Base-by-base conservation (phyloP, 1,140 invertebrate species). In the Globodera rostochiensis region DNA sequence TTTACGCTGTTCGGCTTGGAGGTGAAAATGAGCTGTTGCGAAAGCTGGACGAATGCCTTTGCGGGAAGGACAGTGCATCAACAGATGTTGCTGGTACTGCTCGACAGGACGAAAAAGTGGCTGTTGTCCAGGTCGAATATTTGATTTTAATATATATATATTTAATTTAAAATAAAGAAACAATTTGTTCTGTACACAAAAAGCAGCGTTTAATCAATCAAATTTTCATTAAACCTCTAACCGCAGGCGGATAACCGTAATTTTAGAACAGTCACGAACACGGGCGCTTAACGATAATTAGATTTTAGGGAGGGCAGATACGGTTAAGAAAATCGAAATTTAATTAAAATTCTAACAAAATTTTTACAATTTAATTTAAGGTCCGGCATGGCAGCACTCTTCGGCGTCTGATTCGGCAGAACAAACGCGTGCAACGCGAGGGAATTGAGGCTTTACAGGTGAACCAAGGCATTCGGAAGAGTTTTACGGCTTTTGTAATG, bases 1-100 rank as follows among this genome's bases (percentile, higher is more conserved):
- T 78, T 69, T 78, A 78, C 70, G 77, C 77, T 19, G 77, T 78
- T 5, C 77, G 77, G 21, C 46, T 78, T 11, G 77, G 77, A 11
- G 77, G 77, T 19, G 77, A 78, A 78, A 64, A 78, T 47, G 77
- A 78, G 3, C 11, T 78, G 49, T 70, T 78, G 46, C 64, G 64
- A 0, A 36, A 64, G 21, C n/a, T 78, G 70, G 77, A 78, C 25
- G 77, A 78, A 47, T 78, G 66, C 21, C 11, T 64, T 15, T 71
- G 5, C 49, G 21, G 47, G 6, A 71, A 71, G 69, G 46, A 6
- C 25, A 71, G 11, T 60, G 47, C 11, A 25, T 53, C 21, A 4
- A 8, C 50, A 9, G 57, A 6, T 13, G 11, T 4, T 13, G 57
- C 19, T 64, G 57, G 57, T 15, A 64, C 11, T 64, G 57, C 57